Conservation (phyloP, 2,113 vertebrate species). For the Miniopterus natalensis region DNA sequence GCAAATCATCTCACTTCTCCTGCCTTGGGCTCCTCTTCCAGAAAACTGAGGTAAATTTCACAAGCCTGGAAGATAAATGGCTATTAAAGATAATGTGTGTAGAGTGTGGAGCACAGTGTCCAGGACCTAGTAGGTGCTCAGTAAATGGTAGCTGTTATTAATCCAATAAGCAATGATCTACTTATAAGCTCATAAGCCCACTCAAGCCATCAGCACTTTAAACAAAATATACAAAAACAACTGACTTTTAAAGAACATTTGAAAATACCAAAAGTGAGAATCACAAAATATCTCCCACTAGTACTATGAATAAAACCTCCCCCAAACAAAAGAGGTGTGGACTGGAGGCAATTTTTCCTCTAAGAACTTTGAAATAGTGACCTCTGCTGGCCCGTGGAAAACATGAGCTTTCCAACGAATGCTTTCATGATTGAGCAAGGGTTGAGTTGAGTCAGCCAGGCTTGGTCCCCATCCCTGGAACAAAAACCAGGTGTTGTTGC, state of each 20-base stretch:
- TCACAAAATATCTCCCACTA: neutral
- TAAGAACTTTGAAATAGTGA: slow-evolving; percentile 78
- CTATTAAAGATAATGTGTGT: neutral
- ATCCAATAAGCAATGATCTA: neutral
- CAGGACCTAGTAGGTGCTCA: neutral
- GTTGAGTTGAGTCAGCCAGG: slow-evolving; percentile 53
- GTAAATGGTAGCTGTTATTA: neutral
- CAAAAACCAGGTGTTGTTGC: slow-evolving; percentile 81
- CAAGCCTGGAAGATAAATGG: neutral
- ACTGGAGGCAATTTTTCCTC: neutral
- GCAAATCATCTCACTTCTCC: neutral
- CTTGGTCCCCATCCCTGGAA: slow-evolving; percentile 64
- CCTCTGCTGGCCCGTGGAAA: slow-evolving; percentile 79
- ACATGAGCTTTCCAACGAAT: neutral
- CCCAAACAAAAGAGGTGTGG: slow-evolving; percentile 21
- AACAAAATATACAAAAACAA: neutral
- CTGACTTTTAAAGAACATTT: slow-evolving; percentile 2
- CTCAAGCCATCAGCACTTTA: neutral
- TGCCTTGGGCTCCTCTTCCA: neutral
- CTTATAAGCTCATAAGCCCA: neutral
- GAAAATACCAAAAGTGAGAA: neutral
- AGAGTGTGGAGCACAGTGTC: neutral
- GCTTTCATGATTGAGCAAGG: slow-evolving; percentile 45
- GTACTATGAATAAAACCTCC: neutral
- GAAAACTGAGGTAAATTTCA: neutral